Evolutionary conservation across 2,113 vertebrate genomes (phyloP).

Genomic region (Procavia capensis): DNA sequence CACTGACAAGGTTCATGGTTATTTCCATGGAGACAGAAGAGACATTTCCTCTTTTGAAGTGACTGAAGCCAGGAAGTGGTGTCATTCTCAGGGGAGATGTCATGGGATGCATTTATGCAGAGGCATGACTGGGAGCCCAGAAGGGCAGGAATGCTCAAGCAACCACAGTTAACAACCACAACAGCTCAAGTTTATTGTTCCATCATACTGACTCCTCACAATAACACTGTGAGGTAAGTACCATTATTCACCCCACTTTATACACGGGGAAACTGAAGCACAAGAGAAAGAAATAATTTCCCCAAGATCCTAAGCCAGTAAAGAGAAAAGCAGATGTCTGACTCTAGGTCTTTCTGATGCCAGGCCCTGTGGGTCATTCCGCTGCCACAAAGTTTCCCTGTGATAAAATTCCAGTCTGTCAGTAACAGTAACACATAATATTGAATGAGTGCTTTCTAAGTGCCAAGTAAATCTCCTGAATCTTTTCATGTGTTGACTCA

Average conservation of each 20-base stretch:
- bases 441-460: not conserved
- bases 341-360: not conserved
- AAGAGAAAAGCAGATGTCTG: not conserved
- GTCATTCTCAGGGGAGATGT: not conserved
- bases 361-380: not conserved
- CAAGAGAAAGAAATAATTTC: not conserved
- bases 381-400: not conserved
- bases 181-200: not conserved
- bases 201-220: not conserved
- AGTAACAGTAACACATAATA: rapidly evolving
- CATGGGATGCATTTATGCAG: not conserved
- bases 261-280: not conserved
- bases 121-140: not conserved
- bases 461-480: not conserved
- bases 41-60: not conserved
- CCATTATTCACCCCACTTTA: not conserved
- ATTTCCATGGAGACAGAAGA: not conserved
- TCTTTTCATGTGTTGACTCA: not conserved
- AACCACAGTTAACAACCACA: not conserved
- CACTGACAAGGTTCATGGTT: not conserved
- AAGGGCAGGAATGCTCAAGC: not conserved
- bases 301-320: not conserved
- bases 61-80: not conserved
- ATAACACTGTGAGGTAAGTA: not conserved
- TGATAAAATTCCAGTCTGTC: not conserved